Base-by-base conservation (phyloP, 2,888 invertebrate species). In the Ochropleura plecta region DNA sequence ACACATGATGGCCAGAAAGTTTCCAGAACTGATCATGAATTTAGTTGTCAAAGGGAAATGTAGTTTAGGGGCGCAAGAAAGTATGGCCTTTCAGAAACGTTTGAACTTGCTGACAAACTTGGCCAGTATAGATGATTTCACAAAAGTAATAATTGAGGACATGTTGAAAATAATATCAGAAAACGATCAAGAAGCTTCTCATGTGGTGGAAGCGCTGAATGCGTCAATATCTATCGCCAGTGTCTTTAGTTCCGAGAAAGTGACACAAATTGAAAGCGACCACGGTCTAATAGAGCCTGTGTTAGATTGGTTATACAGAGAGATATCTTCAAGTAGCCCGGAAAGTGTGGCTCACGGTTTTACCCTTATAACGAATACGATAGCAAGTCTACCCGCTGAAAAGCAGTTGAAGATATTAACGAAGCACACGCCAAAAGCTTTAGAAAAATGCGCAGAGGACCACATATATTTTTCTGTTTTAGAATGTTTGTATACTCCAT, bases 11-110 rank as follows among this genome's bases (percentile, higher is more conserved):
- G 96, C 97, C 0, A 91, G 92, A 77, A 93, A 94, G 75, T 97
- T 97, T 92, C 97, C 97, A 0, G 93, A 95, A 83, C 88, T 91
- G 93, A 97, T 96, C 85, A 97, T 92, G 96, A 93, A 87, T 82
- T 89, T 94, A 53, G 93, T 97, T 7, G 93, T 97, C 3, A 94
- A 94, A 90, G 94, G 96, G 3, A 95, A 95, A 79, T 95, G 95
- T 86, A 93, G 94, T 76, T 87, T 96, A 51, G 91, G 93, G 40
- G 90, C 88, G 0, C 83, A 90, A 79, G 94, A 96, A 57, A 93
- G 93, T 87, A 70, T 79, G 0, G 90, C 88, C 3, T 87, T 95
- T 63, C 88, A 94, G 42, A 96, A 95, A 84, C 92, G 95, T 14
- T 90, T 97, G 55, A 94, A 95, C 79, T 89, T 96, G 62, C 89